phyloP scores from a whole-genome alignment of 2,888 invertebrate species.

The Nomada hirtipes region DNA sequence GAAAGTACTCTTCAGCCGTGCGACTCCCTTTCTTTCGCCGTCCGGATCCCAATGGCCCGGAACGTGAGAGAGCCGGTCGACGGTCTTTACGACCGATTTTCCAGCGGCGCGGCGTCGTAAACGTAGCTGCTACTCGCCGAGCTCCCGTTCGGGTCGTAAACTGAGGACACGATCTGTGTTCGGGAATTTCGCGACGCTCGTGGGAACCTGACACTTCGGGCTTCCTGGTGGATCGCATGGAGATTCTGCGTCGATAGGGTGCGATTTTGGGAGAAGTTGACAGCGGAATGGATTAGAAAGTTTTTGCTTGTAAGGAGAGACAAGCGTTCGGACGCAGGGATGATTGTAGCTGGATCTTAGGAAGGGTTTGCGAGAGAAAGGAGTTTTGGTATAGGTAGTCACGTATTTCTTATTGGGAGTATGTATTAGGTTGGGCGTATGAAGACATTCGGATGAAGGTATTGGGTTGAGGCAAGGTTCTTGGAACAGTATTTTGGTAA shows the following conservation, averaged over 20 bases:
- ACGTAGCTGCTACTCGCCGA: slow-evolving; percentile 38
- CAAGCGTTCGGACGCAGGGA: too few relatives aligned
- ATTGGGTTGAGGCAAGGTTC: too few relatives aligned
- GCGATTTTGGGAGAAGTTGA: neutral
- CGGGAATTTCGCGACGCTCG: slow-evolving; percentile 51
- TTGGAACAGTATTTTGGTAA: too few relatives aligned
- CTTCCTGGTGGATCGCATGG: neutral
- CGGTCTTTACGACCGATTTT: slow-evolving; percentile 61
- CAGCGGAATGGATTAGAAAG: neutral
- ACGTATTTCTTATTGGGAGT: too few relatives aligned
- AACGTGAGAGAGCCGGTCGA: slow-evolving; percentile 54
- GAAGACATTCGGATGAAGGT: too few relatives aligned
- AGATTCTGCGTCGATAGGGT: neutral
- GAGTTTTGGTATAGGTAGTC: too few relatives aligned
- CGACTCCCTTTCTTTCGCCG: slow-evolving; percentile 53
- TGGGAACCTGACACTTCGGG: slow-evolving; percentile 60
- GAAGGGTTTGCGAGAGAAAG: too few relatives aligned
- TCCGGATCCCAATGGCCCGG: slow-evolving; percentile 49
- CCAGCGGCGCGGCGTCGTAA: slow-evolving; percentile 60
- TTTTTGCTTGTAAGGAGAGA: neutral
- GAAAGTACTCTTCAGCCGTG: slow-evolving; percentile 57
- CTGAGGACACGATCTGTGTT: slow-evolving; percentile 50
- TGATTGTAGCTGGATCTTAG: too few relatives aligned
- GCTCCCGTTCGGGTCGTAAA: slow-evolving; percentile 18
- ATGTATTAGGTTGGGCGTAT: too few relatives aligned